These are phyloP conservation scores for Trachelipus rathkii DNA, from an alignment of 1,140 invertebrate genomes.

Conservation along the genomic window DNA sequence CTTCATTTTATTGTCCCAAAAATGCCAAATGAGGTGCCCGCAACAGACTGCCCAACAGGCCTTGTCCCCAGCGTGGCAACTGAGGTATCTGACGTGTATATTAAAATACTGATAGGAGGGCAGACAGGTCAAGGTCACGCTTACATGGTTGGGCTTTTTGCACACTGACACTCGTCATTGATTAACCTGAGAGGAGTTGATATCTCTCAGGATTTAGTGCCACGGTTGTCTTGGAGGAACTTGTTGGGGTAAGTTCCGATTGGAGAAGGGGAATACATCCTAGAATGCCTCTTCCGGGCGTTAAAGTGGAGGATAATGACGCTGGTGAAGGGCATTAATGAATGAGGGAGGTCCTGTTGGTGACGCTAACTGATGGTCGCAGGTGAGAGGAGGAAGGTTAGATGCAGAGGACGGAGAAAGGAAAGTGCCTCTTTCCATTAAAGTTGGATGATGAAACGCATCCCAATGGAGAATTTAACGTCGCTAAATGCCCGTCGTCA, in stretches of 20 bases:
- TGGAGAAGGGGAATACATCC: slow-evolving; percentile 49
- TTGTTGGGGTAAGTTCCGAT: slow-evolving; percentile 29
- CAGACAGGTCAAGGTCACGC: slow-evolving; percentile 46
- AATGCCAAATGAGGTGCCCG: too few species aligned
- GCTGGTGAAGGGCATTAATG: slow-evolving; percentile 42
- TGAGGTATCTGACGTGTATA: slow-evolving; percentile 1
- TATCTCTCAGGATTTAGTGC: slow-evolving; percentile 80
- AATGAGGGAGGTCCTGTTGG: slow-evolving; percentile 41
- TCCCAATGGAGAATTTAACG: neutral
- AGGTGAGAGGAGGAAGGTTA: slow-evolving; percentile 40
- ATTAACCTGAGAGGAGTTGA: slow-evolving; percentile 84
- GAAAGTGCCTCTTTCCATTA: slow-evolving; percentile 33
- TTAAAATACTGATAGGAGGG: neutral
- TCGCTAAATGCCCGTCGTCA: slow-evolving; percentile 35
- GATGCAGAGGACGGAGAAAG: slow-evolving; percentile 45
- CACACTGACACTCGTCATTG: slow-evolving; percentile 46
- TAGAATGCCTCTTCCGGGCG: slow-evolving; percentile 41
- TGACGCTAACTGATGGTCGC: slow-evolving; percentile 41
- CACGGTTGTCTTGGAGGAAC: slow-evolving; percentile 67
- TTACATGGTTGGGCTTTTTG: slow-evolving; percentile 45
- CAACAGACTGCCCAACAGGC: neutral
- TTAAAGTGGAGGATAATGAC: slow-evolving; percentile 41
- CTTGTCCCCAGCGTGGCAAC: neutral
- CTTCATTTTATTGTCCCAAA: too few species aligned
- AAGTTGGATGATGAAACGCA: slow-evolving; percentile 36